phyloP scores from a whole-genome alignment of 2,888 invertebrate genomes.

The Philereme vetulata region DNA sequence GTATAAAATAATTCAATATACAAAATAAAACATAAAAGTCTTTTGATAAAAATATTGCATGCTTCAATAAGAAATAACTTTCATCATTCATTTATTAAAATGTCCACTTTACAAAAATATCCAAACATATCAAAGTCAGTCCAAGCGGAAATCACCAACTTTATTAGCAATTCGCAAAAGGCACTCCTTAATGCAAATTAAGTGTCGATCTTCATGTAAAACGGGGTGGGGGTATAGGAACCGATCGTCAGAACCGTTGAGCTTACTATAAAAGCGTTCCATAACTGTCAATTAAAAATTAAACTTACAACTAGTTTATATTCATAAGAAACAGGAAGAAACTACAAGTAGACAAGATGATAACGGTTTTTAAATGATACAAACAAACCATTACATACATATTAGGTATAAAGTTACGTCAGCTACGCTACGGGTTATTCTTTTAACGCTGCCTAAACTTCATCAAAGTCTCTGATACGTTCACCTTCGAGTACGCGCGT shows the following conservation, averaged over 20 bases:
- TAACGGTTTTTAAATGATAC: conserved; percentile 50
- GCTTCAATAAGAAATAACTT: conserved; percentile 45
- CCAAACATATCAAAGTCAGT: conserved; percentile 70
- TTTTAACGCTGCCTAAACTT: conserved; percentile 48
- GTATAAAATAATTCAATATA: conserved; percentile 38
- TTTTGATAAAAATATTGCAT: conserved; percentile 59
- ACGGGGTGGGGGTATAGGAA: conserved; percentile 39
- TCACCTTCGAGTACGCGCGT: conserved; percentile 46
- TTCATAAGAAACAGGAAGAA: conserved; percentile 68
- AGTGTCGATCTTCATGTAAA: conserved; percentile 34
- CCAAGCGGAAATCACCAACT: conserved; percentile 62
- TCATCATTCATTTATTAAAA: conserved; percentile 46
- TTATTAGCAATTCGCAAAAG: conserved; percentile 63
- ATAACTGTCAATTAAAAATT: conserved; percentile 43
- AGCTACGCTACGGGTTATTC: conserved; percentile 28
- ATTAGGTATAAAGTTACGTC: conserved; percentile 43
- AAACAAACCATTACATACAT: conserved; percentile 50
- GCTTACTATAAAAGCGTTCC: conserved; percentile 49
- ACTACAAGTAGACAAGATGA: conserved; percentile 64
- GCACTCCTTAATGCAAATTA: conserved; percentile 64
- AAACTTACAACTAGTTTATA: conserved; percentile 54
- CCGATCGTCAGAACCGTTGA: conserved; percentile 48
- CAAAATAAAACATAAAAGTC: conserved; percentile 44
- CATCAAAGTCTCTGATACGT: conserved; percentile 47
- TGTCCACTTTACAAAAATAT: conserved; percentile 65